phyloP scores from a whole-genome alignment of 2,797 vertebrate genomes.

The Arctocebus calabarensis region DNA sequence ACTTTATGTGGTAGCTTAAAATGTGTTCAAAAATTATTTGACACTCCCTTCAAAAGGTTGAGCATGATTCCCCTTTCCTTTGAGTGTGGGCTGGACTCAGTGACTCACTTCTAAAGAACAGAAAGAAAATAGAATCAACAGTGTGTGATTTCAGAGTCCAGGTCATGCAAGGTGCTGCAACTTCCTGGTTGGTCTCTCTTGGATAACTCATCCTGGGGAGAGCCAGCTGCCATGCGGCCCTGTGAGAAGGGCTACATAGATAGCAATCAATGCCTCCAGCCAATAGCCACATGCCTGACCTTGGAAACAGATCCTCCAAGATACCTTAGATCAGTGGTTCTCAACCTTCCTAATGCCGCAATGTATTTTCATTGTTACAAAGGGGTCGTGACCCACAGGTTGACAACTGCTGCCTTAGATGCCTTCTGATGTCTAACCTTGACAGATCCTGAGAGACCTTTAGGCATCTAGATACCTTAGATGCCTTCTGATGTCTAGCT shows the following conservation, averaged over 20 bases:
- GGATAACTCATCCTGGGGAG: neutral
- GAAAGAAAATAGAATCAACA: neutral
- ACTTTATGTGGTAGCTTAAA: neutral
- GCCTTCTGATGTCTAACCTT: too few relatives aligned
- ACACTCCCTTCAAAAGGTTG: neutral
- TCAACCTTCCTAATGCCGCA: too few relatives aligned
- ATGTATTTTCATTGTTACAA: too few relatives aligned
- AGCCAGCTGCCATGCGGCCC: neutral
- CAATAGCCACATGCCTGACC: neutral
- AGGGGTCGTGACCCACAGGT: too few relatives aligned
- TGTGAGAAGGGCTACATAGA: neutral
- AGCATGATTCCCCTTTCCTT: neutral
- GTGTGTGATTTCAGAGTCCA: neutral
- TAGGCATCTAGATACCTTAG: neutral
- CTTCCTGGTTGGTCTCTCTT: neutral
- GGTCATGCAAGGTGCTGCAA: neutral
- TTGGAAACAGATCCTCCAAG: neutral
- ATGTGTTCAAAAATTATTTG: neutral
- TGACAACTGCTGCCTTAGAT: too few relatives aligned
- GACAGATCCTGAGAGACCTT: too few relatives aligned
- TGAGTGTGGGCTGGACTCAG: neutral
- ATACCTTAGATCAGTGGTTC: neutral
- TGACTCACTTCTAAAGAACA: neutral
- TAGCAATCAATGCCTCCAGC: neutral
- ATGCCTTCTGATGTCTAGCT: neutral